Conservation (phyloP, 1,140 invertebrate species). For the Drosophila willistoni region DNA sequence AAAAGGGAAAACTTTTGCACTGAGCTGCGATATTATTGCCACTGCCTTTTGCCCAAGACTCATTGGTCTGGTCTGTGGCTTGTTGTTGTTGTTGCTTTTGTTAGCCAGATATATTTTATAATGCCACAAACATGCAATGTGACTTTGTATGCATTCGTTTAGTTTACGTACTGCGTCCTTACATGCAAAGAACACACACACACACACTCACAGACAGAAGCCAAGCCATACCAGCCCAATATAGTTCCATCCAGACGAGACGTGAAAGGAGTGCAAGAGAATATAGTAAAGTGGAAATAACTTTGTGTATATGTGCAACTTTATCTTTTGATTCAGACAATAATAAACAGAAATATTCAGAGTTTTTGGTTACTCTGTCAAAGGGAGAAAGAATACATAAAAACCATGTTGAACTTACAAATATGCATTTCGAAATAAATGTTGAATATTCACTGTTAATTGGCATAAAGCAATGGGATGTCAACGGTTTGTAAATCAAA, state of each 20-base stretch:
- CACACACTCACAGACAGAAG: constrained; percentile 6
- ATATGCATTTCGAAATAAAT: background rate
- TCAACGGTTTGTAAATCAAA: background rate
- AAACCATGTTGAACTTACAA: background rate
- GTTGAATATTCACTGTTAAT: constrained; percentile 31
- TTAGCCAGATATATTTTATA: constrained; percentile 73
- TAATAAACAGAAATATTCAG: constrained; percentile 74
- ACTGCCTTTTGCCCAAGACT: background rate
- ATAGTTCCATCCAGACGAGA: background rate
- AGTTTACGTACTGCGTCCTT: constrained; percentile 57
- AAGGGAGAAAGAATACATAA: background rate
- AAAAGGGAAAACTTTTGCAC: background rate
- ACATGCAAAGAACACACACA: constrained; percentile 52
- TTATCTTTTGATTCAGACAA: constrained; percentile 79
- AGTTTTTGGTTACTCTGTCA: constrained; percentile 54
- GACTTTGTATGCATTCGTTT: constrained; percentile 56
- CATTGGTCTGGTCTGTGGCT: background rate
- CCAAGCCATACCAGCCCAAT: background rate
- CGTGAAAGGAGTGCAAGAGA: constrained; percentile 11
- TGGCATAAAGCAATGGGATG: constrained; percentile 4
- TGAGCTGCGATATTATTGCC: constrained; percentile 15
- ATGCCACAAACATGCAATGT: constrained; percentile 68
- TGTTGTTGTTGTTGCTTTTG: constrained; percentile 26
- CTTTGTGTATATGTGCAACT: constrained; percentile 48
- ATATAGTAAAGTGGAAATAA: constrained; percentile 27